Percentiles rank a stretch among this genome's conserved stretches.
Evolutionary conservation across 2,888 invertebrate species (phyloP).

Genomic region (Apodemia zela): DNA sequence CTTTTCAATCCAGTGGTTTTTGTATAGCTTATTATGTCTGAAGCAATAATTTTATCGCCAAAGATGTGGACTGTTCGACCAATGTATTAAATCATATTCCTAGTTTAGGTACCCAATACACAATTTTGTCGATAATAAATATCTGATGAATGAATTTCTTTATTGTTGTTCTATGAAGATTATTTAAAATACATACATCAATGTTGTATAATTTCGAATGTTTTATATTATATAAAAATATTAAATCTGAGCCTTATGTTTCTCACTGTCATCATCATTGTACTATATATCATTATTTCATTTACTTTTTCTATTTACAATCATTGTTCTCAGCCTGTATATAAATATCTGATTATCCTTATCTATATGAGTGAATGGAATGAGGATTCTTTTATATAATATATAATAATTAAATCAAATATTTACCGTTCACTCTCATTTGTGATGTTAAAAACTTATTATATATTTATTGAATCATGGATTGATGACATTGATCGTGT

Average conservation of each 20-base stretch:
- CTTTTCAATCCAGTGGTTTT: constrained; percentile 40
- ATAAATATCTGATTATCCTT: too few relatives aligned
- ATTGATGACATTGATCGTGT: neutral
- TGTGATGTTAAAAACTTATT: too few relatives aligned
- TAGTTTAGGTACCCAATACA: constrained; percentile 20
- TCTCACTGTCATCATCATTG: constrained; percentile 2
- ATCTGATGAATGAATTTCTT: constrained; percentile 7
- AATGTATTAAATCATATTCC: constrained; percentile 20
- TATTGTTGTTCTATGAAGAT: constrained; percentile 9
- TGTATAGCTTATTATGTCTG: constrained; percentile 38
- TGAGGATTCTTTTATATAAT: too few relatives aligned
- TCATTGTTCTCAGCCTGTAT: neutral
- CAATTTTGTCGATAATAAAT: constrained; percentile 15
- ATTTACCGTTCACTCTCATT: too few relatives aligned
- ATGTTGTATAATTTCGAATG: neutral
- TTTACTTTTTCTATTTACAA: neutral
- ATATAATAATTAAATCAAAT: too few relatives aligned
- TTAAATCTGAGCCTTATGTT: neutral
- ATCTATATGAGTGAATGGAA: too few relatives aligned
- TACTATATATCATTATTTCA: neutral
- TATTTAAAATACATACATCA: neutral
- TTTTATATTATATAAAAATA: constrained; percentile 5
- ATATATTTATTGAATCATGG: neutral
- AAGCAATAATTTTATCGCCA: constrained; percentile 63
- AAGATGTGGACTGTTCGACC: constrained; percentile 55